Evolutionary conservation across 2,797 vertebrate genomes (phyloP), one percentile per base, ranked within the genome.

Genomic region (Heterohyrax brucei): DNA sequence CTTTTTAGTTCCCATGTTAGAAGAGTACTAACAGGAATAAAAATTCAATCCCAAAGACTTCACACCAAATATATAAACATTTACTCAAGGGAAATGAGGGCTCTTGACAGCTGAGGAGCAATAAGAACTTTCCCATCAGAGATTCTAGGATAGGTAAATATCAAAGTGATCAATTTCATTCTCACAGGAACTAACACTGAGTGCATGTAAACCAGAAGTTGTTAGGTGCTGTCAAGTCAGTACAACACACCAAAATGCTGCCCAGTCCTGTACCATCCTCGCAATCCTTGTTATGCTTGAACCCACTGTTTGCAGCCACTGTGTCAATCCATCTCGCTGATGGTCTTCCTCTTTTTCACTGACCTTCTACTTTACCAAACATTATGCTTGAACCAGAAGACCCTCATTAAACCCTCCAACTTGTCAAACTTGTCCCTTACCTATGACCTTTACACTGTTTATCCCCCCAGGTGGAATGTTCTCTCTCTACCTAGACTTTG

Each of bases 31-130:
- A 89, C 0, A 28, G 8, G 46, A 9, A 75, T 59, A 30, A 87
- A 92, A 92, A 75, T 13, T 88, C 9, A 84, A 56, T 44, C 87
- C 12, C 81, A 53, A 82, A 87, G 77, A 64, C 50, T 96, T 90
- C 50, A 48, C 85, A 89, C 21, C 53, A 46, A n/a, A 68, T 39
- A 50, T 28, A 66, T 0, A 70, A 95, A 89, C 28, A 93, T 68
- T 75, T 4, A 50, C 5, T 33, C 72, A 39, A 72, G 16, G 21
- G 14, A 83, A 79, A 93, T 18, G 30, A 77, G 62, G 64, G 30
- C 62, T 86, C 1, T 1, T 39, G 16, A 30, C 7, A 78, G 28
- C 64, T 88, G 5, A 66, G 46, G 0, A 93, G n/a, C 76, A 30
- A 33, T 30, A 64, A 87, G 39, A 87, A 86, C 1, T 3, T n/a